phyloP scores from a whole-genome alignment of 1,140 invertebrate species.

The Idris sp. region DNA sequence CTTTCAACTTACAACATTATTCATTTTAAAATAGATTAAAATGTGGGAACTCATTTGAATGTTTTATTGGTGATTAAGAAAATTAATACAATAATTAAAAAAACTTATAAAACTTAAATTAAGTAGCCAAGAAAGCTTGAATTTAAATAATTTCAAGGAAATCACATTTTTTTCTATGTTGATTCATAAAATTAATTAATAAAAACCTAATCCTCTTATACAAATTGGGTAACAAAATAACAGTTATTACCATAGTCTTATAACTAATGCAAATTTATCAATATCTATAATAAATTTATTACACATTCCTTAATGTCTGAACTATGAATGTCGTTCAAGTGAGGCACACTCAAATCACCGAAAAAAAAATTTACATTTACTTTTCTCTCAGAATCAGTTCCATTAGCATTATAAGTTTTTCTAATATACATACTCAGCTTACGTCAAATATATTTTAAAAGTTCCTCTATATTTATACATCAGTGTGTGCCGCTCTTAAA shows the following conservation, averaged over 20 bases:
- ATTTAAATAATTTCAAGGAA: no score
- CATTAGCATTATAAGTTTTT: slow-evolving; percentile 30
- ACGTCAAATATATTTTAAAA: slow-evolving; percentile 13
- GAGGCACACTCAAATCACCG: not conserved
- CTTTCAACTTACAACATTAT: no score
- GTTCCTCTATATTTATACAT: slow-evolving; percentile 8
- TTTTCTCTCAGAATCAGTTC: slow-evolving; percentile 5
- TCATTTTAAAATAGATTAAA: no score
- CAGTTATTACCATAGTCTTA: no score
- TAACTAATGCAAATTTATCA: no score
- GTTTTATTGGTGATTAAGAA: no score
- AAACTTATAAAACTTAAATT: no score
- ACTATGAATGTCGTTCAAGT: slow-evolving; percentile 8
- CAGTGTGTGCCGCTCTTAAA: slow-evolving; percentile 3
- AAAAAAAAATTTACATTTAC: slow-evolving; percentile 25
- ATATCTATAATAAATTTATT: slow-evolving; percentile 5
- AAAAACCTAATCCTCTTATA: not conserved
- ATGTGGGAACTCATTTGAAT: no score
- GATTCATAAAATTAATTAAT: slow-evolving; percentile 1
- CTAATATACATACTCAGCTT: slow-evolving; percentile 8
- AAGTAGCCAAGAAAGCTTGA: no score
- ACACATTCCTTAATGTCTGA: not conserved
- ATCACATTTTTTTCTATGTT: not conserved
- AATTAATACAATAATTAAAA: no score
- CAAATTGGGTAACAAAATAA: not conserved